Evolutionary conservation across 2,113 vertebrate genomes (phyloP).

Genomic region (Acanthochromis polyacanthus): DNA sequence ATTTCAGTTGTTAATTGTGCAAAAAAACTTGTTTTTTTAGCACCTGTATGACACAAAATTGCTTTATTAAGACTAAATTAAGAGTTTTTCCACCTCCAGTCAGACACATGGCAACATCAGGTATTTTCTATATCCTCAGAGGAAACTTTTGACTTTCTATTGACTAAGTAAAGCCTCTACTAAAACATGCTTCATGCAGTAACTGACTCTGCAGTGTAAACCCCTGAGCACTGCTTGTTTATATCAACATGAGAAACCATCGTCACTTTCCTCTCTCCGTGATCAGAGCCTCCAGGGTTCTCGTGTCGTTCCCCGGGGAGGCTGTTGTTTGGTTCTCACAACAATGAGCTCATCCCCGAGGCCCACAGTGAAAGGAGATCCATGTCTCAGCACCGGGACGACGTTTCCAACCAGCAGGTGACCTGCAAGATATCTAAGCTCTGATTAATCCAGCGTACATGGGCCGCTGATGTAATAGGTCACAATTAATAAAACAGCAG

Average conservation of each 20-base stretch:
- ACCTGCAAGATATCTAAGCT: slow-evolving; percentile 31
- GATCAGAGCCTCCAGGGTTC: slow-evolving; percentile 67
- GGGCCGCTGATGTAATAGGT: background rate
- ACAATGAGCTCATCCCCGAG: slow-evolving; percentile 83
- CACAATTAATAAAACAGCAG: slow-evolving; percentile 28
- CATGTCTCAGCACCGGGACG: slow-evolving; percentile 19
- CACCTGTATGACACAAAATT: no score
- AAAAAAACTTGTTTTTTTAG: no score
- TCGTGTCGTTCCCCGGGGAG: slow-evolving; percentile 57
- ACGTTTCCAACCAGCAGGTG: slow-evolving; percentile 24
- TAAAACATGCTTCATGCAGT: slow-evolving; percentile 1
- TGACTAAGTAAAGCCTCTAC: background rate
- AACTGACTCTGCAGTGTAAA: background rate
- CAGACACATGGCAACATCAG: background rate
- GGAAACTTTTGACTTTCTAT: slow-evolving; percentile 4
- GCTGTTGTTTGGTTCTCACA: slow-evolving; percentile 76
- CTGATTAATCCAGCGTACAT: background rate
- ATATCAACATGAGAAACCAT: slow-evolving; percentile 54
- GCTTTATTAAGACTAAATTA: no score
- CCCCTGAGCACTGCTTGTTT: slow-evolving; percentile 41
- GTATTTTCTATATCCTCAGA: slow-evolving; percentile 7
- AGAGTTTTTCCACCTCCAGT: no score
- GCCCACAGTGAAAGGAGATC: slow-evolving; percentile 59
- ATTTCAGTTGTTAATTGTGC: no score
- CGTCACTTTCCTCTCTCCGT: slow-evolving; percentile 57